A percentile compares a stretch with the other conserved stretches of the same genome.
These are phyloP conservation scores for Choristoneura rosaceana DNA, from an alignment of 2,888 invertebrate species.

Conservation along the genomic window DNA sequence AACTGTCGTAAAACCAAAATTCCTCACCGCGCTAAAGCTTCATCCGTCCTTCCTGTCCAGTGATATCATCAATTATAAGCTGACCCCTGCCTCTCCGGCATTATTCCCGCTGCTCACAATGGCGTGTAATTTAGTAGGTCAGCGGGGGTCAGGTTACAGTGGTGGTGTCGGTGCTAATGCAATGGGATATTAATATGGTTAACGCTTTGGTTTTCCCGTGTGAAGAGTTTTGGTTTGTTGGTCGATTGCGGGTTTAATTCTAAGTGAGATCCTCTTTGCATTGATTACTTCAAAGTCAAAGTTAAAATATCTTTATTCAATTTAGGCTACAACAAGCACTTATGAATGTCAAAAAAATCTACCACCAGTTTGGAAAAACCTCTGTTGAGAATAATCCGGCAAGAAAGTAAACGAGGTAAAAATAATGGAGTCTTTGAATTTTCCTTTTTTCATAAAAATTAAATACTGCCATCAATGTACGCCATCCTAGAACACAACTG, in stretches of 20 bases:
- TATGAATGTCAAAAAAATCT: no score
- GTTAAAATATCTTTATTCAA: no score
- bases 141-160: slow-evolving; percentile 41
- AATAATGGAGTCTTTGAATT: no score
- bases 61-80: slow-evolving; percentile 50
- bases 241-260: neutral
- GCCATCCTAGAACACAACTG: no score
- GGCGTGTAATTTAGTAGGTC: slow-evolving; percentile 28
- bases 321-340: no score
- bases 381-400: no score
- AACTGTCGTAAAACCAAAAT: slow-evolving; percentile 37
- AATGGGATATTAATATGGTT: slow-evolving; percentile 74
- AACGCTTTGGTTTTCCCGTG: slow-evolving; percentile 76
- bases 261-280: neutral
- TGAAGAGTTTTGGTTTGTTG: slow-evolving; percentile 56
- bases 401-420: no score
- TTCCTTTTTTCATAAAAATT: no score
- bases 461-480: no score
- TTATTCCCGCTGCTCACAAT: slow-evolving; percentile 32
- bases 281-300: no score
- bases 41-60: slow-evolving; percentile 53
- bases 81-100: slow-evolving; percentile 45
- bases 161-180: slow-evolving; percentile 63
- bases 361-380: no score
- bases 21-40: slow-evolving; percentile 54